Percentiles rank a stretch among this genome's conserved stretches.
Conservation (phyloP, 2,113 vertebrate species). For the Eidolon helvum region DNA sequence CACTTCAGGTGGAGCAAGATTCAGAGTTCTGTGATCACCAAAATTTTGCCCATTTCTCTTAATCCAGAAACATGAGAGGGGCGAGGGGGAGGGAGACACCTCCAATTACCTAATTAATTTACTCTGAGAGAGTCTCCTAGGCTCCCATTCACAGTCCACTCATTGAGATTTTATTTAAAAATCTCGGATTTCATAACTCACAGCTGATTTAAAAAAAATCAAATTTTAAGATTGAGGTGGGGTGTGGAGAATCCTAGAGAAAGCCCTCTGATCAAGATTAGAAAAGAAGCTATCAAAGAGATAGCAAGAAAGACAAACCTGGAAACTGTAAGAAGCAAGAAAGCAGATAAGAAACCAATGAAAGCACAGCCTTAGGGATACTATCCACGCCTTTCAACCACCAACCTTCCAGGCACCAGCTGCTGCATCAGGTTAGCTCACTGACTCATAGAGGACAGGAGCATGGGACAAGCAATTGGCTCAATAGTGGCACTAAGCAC, state of each 20-base stretch:
- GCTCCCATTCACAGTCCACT: not conserved
- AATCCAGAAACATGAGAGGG: not conserved
- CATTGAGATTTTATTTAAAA: not conserved
- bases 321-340: not conserved
- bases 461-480: rapidly evolving
- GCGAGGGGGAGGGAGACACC: rapidly evolving
- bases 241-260: not conserved
- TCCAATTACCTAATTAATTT: not conserved
- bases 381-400: not conserved
- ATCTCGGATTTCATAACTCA: not conserved
- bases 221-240: not conserved
- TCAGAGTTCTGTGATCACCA: not conserved
- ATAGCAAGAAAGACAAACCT: not conserved
- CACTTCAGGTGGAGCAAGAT: rapidly evolving
- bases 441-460: not conserved
- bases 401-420: not conserved
- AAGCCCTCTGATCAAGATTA: not conserved
- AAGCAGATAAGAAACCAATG: not conserved
- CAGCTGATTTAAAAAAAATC: not conserved
- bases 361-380: not conserved
- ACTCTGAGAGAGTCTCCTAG: not conserved
- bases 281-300: not conserved
- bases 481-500: too few species aligned
- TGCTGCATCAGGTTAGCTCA: not conserved
- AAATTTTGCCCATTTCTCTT: not conserved